phyloP scores from a whole-genome alignment of 2,888 invertebrate genomes.

The Volucella bombylans region DNA sequence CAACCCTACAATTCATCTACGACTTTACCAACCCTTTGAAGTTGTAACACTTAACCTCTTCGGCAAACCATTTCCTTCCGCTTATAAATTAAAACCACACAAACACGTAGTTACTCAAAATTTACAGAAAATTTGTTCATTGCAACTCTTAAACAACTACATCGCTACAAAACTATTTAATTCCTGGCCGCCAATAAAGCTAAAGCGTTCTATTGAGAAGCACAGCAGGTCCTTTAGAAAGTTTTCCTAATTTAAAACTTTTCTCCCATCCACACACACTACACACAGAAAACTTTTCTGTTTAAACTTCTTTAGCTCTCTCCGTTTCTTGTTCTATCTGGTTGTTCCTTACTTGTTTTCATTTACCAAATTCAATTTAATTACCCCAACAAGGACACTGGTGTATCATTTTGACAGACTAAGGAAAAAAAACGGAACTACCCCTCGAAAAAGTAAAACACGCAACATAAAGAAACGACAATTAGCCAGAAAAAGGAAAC shows the following conservation, averaged over 20 bases:
- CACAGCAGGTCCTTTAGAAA: slow-evolving; percentile 45
- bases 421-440: slow-evolving; percentile 12
- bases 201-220: slow-evolving; percentile 23
- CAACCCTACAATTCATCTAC: too few species aligned
- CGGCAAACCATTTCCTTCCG: background rate
- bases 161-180: slow-evolving; percentile 32
- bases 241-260: slow-evolving; percentile 72
- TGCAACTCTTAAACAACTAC: slow-evolving; percentile 40
- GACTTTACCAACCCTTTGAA: background rate
- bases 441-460: slow-evolving; percentile 42
- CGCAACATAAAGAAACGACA: slow-evolving; percentile 59
- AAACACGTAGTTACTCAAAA: slow-evolving; percentile 63
- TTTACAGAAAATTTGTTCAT: slow-evolving; percentile 60
- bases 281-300: slow-evolving; percentile 63
- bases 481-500: slow-evolving; percentile 52
- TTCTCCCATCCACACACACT: slow-evolving; percentile 48
- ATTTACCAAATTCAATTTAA: slow-evolving; percentile 70
- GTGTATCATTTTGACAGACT: slow-evolving; percentile 66
- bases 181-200: background rate
- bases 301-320: slow-evolving; percentile 42
- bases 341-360: slow-evolving; percentile 15
- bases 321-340: background rate
- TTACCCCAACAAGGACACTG: slow-evolving; percentile 69
- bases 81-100: slow-evolving; percentile 52
- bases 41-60: background rate